These are phyloP conservation scores for Albula goreensis DNA, from an alignment of 2,113 vertebrate genomes.

Conservation along the genomic window DNA sequence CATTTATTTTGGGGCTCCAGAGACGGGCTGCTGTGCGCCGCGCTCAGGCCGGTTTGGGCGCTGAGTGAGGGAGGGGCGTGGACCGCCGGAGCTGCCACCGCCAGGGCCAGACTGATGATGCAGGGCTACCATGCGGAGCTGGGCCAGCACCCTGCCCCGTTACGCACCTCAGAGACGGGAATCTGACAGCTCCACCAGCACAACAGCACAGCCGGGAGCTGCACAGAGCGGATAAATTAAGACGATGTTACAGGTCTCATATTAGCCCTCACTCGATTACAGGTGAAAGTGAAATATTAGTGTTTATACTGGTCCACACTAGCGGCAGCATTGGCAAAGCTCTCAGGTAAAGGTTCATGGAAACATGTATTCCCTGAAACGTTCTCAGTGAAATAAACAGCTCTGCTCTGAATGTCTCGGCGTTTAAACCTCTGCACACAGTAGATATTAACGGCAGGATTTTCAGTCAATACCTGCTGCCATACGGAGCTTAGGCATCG, in stretches of 20 bases:
- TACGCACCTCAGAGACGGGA: neutral
- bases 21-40: neutral
- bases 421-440: neutral
- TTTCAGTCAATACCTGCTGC: neutral
- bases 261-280: neutral
- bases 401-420: neutral
- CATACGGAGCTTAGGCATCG: neutral
- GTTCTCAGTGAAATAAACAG: neutral
- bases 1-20: conserved; percentile 44
- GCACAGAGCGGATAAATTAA: neutral
- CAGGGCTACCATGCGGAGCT: neutral
- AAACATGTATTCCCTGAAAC: neutral
- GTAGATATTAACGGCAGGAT: neutral
- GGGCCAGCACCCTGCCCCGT: neutral
- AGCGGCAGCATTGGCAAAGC: neutral
- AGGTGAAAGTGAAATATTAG: neutral
- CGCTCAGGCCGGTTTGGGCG: neutral
- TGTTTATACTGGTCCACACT: neutral
- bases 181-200: too few species aligned
- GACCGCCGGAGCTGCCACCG: too few species aligned
- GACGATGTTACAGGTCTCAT: neutral
- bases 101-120: neutral
- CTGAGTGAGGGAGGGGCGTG: too few species aligned
- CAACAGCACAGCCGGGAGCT: too few species aligned
- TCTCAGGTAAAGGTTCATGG: neutral